Evolutionary conservation across 2,113 vertebrate genomes (phyloP).

Genomic region (Otolemur garnettii): DNA sequence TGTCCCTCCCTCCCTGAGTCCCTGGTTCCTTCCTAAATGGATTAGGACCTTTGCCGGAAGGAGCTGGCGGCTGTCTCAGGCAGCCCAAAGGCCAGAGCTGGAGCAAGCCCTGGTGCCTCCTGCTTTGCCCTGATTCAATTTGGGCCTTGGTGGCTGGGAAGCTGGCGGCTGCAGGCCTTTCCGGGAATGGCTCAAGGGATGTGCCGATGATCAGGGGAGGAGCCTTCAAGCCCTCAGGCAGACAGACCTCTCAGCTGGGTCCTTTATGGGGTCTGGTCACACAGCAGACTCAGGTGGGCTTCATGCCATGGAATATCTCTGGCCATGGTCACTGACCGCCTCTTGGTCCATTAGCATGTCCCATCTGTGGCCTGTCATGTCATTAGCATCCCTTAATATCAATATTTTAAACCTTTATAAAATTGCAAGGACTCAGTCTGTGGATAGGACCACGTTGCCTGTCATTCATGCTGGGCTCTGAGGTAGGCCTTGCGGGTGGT

Average conservation of each 20-base stretch:
- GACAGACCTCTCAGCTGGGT: background rate
- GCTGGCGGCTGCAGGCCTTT: background rate
- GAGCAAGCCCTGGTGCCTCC: background rate
- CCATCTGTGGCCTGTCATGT: rapidly evolving
- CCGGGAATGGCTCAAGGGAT: constrained; percentile 47
- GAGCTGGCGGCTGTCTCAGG: constrained; percentile 52
- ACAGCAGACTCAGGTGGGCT: background rate
- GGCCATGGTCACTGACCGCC: background rate
- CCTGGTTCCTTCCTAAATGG: constrained; percentile 61
- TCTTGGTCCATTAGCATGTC: rapidly evolving
- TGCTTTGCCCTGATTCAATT: constrained; percentile 73
- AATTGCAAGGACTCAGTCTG: background rate
- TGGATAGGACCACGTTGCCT: background rate
- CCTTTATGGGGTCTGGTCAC: background rate
- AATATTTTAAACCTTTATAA: background rate
- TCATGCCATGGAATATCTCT: background rate
- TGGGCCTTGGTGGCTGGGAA: background rate
- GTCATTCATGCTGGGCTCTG: rapidly evolving
- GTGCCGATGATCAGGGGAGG: background rate
- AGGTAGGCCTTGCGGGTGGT: background rate
- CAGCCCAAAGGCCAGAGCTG: background rate
- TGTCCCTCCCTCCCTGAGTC: background rate
- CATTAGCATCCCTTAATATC: background rate
- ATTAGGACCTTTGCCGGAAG: constrained; percentile 69
- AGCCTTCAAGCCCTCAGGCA: background rate